These are phyloP conservation scores for Magallana gigas DNA, from an alignment of 1,140 invertebrate species.

Conservation along the genomic window DNA sequence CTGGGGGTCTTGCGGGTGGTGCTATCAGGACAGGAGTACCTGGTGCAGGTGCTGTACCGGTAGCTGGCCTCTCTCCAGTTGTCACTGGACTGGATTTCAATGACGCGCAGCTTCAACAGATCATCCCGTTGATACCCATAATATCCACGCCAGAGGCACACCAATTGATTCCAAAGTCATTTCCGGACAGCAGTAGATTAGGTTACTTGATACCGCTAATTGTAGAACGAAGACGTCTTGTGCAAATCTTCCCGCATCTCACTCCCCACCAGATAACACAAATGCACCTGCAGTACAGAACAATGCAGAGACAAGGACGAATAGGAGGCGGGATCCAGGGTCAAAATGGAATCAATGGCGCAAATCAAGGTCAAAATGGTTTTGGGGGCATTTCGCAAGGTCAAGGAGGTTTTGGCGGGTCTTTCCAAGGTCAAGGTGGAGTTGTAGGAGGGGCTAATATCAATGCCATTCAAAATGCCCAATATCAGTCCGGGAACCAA, in stretches of 20 bases:
- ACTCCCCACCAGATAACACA: constrained; percentile 4
- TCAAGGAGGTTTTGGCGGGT: neutral
- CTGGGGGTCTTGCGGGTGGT: neutral
- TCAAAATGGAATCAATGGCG: neutral
- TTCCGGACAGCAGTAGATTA: neutral
- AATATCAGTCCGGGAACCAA: neutral
- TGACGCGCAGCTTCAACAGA: neutral
- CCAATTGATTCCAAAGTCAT: neutral
- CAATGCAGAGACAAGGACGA: neutral
- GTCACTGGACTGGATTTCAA: neutral
- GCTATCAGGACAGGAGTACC: neutral
- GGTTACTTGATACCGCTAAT: neutral
- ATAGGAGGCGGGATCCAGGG: neutral
- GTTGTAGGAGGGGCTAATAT: neutral
- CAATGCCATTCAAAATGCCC: neutral
- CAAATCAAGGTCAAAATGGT: constrained; percentile 6
- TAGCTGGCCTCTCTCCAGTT: neutral
- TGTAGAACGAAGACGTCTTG: neutral
- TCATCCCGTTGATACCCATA: neutral
- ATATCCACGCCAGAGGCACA: neutral
- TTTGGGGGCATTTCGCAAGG: neutral
- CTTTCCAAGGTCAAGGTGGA: neutral
- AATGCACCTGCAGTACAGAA: neutral
- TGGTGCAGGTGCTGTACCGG: neutral
- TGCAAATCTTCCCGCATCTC: neutral